Conservation (phyloP, 2,888 invertebrate species). For the Kuschelorhynchus macadamiae region DNA sequence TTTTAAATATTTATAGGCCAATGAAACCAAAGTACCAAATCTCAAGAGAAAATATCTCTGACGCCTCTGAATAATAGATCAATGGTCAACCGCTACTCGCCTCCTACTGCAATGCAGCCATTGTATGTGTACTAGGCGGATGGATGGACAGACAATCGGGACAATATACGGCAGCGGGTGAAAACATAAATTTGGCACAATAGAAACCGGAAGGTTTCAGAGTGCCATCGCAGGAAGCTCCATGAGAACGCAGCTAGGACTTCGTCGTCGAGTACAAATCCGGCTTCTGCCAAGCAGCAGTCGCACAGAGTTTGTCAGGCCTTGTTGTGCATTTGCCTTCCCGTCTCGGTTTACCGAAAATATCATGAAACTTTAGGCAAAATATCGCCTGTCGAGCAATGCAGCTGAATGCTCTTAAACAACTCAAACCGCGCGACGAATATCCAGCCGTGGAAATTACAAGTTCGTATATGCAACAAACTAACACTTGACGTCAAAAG, state of each 20-base stretch:
- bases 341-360: slow-evolving; percentile 23
- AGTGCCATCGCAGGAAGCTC: slow-evolving; percentile 64
- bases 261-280: slow-evolving; percentile 32
- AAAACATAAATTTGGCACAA: slow-evolving; percentile 67
- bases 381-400: slow-evolving; percentile 15
- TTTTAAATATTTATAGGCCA: slow-evolving; percentile 13
- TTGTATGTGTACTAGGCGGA: slow-evolving; percentile 64
- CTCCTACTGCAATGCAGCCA: slow-evolving; percentile 59
- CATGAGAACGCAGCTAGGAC: slow-evolving; percentile 55
- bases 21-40: slow-evolving; percentile 18
- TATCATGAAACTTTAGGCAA: slow-evolving; percentile 34
- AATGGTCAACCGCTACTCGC: slow-evolving; percentile 31
- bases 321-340: slow-evolving; percentile 20
- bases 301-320: slow-evolving; percentile 25
- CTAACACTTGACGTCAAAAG: background rate
- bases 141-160: slow-evolving; percentile 61
- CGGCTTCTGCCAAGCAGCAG: slow-evolving; percentile 30
- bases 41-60: slow-evolving; percentile 18
- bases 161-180: slow-evolving; percentile 63
- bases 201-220: slow-evolving; percentile 65
- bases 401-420: slow-evolving; percentile 20
- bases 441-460: slow-evolving; percentile 1
- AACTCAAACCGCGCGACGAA: slow-evolving; percentile 18
- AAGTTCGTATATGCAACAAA: background rate
- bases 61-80: slow-evolving; percentile 40